These are phyloP conservation scores for Xanthorhoe designata DNA, from an alignment of 2,888 invertebrate genomes.

Conservation along the genomic window DNA sequence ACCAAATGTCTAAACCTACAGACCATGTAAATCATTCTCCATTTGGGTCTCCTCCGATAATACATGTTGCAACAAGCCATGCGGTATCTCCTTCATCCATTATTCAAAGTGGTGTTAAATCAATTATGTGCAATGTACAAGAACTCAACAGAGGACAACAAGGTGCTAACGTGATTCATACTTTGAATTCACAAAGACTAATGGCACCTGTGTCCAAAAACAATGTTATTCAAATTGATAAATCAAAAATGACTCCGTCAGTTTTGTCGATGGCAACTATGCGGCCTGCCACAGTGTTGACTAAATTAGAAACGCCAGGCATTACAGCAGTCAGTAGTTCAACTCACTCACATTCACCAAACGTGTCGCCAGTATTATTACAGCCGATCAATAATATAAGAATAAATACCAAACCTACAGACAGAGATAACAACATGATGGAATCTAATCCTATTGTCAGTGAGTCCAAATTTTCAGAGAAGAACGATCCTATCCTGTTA, in stretches of 20 bases:
- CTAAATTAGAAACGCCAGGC: constrained; percentile 66
- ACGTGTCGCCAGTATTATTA: constrained; percentile 71
- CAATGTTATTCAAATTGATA: constrained; percentile 70
- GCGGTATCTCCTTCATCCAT: constrained; percentile 62
- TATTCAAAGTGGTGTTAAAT: constrained; percentile 69
- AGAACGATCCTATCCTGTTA: constrained; percentile 36
- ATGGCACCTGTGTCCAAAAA: constrained; percentile 65
- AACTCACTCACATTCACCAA: constrained; percentile 53
- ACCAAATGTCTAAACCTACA: constrained; percentile 57
- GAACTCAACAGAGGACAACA: constrained; percentile 68
- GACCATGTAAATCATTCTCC: constrained; percentile 65
- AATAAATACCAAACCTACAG: constrained; percentile 59
- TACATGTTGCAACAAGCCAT: constrained; percentile 70
- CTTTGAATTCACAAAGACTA: constrained; percentile 68
- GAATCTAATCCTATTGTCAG: constrained; percentile 24
- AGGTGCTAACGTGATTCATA: constrained; percentile 73
- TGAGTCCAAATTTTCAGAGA: constrained; percentile 46
- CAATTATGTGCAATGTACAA: constrained; percentile 65
- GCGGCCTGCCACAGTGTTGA: constrained; percentile 66
- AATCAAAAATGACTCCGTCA: constrained; percentile 67
- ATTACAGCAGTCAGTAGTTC: constrained; percentile 62
- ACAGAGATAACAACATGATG: constrained; percentile 49
- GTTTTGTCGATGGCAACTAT: constrained; percentile 74
- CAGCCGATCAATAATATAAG: constrained; percentile 65
- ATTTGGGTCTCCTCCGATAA: constrained; percentile 66